Evolutionary conservation across 2,113 vertebrate genomes (phyloP).

Genomic region (crab-eating macaque (Macaca fascicularis)): DNA sequence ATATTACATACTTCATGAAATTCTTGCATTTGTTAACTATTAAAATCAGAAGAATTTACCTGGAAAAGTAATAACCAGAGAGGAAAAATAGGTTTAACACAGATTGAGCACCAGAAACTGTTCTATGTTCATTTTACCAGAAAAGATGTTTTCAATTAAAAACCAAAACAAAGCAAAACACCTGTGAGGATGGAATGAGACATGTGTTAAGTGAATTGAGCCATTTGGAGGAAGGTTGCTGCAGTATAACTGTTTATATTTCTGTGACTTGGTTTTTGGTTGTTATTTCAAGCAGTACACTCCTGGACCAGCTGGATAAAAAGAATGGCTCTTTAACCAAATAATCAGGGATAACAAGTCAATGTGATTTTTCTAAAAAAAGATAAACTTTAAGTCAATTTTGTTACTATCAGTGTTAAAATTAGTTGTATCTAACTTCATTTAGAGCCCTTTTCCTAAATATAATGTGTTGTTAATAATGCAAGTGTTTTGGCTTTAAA

Average conservation of each 20-base stretch:
- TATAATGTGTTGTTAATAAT: neutral
- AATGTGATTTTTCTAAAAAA: neutral
- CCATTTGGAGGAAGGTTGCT: neutral
- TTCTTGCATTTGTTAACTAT: neutral
- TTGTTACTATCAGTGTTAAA: neutral
- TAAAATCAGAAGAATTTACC: neutral
- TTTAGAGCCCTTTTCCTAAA: neutral
- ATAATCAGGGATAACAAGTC: neutral
- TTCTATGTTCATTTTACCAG: neutral
- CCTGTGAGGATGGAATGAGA: constrained; percentile 45
- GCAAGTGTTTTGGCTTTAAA: neutral
- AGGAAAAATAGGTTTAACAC: neutral
- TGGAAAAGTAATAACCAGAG: neutral
- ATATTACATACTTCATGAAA: neutral
- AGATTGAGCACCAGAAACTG: neutral
- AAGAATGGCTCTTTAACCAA: neutral
- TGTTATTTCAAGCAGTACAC: neutral
- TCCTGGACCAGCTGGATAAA: neutral
- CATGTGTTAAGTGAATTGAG: constrained; percentile 31
- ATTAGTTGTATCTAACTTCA: neutral
- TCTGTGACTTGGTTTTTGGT: neutral
- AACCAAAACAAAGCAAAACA: neutral
- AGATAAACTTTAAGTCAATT: neutral
- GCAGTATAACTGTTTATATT: neutral
- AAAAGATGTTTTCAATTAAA: constrained; percentile 45